Conservation (phyloP, 1,140 invertebrate genomes). For the Drosophila bocki region DNA sequence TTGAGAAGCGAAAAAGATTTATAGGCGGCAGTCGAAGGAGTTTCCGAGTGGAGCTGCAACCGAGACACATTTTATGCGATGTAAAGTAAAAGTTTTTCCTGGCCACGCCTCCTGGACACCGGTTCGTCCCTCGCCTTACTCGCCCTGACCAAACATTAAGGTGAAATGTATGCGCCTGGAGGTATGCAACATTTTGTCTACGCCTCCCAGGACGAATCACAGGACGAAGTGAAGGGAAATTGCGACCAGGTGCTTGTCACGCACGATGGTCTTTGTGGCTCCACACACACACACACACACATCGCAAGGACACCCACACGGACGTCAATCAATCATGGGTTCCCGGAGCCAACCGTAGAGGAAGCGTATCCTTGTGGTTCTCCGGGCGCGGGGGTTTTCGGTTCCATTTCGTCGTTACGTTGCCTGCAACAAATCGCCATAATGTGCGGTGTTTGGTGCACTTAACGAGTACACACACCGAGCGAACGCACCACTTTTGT, state of each 20-base stretch:
- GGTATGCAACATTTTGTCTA: slow-evolving; percentile 59
- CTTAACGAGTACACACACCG: slow-evolving; percentile 55
- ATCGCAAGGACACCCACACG: slow-evolving; percentile 15
- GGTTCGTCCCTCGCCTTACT: neutral
- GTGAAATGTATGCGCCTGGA: slow-evolving; percentile 56
- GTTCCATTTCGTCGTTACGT: slow-evolving; percentile 54
- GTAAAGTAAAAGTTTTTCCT: slow-evolving; percentile 33
- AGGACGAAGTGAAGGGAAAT: slow-evolving; percentile 20
- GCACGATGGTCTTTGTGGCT: slow-evolving; percentile 43
- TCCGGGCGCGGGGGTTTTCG: slow-evolving; percentile 22
- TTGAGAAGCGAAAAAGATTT: slow-evolving; percentile 36
- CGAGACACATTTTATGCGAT: slow-evolving; percentile 36
- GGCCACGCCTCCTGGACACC: slow-evolving; percentile 14
- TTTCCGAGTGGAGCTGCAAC: slow-evolving; percentile 36
- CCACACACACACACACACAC: slow-evolving; percentile 10
- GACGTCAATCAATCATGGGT: slow-evolving; percentile 69
- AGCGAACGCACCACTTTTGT: slow-evolving; percentile 9
- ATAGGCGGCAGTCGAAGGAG: slow-evolving; percentile 35
- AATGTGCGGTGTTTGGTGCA: slow-evolving; percentile 77
- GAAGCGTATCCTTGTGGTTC: slow-evolving; percentile 8
- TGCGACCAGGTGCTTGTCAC: slow-evolving; percentile 47
- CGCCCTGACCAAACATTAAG: slow-evolving; percentile 46
- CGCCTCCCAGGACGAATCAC: slow-evolving; percentile 15
- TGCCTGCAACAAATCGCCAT: slow-evolving; percentile 66
- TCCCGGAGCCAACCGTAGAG: slow-evolving; percentile 5